A percentile compares a stretch with the other conserved stretches of the same genome.
These are phyloP conservation scores for Aythya baeri DNA, from an alignment of 2,113 vertebrate genomes.

Conservation along the genomic window DNA sequence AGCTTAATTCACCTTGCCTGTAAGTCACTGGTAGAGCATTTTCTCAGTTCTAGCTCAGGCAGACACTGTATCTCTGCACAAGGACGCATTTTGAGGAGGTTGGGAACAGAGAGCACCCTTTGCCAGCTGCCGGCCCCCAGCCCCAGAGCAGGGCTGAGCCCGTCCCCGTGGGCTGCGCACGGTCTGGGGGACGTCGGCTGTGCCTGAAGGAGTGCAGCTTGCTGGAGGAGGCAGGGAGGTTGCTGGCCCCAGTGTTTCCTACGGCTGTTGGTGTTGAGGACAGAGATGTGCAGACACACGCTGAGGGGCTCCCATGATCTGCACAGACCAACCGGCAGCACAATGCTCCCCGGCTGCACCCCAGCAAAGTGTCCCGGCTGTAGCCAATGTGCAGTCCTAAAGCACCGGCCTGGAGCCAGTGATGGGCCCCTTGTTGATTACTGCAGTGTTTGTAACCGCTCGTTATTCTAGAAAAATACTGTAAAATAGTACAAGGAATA, in stretches of 20 bases:
- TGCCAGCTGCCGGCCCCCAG: not conserved
- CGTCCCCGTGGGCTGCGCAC: not conserved
- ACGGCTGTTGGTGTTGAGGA: not conserved
- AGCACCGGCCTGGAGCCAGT: not conserved
- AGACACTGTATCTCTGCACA: not conserved
- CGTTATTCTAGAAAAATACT: not conserved
- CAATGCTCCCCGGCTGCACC: not conserved
- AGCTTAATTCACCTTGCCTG: not conserved
- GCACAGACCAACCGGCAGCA: not conserved
- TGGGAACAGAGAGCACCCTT: not conserved
- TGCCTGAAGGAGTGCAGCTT: not conserved
- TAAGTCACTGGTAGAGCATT: not conserved
- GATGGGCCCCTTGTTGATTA: accelerated
- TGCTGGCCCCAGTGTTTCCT: not conserved
- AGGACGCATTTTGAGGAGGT: not conserved
- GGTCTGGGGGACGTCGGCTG: not conserved
- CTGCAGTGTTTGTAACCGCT: not conserved
- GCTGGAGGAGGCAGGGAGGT: not conserved
- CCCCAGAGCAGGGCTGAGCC: no score
- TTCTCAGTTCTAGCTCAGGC: not conserved
- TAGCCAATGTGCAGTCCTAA: not conserved
- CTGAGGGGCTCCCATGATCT: not conserved
- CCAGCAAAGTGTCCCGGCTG: not conserved
- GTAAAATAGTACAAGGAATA: not conserved
- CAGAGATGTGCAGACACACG: accelerated